Conservation (phyloP, 2,888 invertebrate species). For the Acanthacorydalis orientalis region DNA sequence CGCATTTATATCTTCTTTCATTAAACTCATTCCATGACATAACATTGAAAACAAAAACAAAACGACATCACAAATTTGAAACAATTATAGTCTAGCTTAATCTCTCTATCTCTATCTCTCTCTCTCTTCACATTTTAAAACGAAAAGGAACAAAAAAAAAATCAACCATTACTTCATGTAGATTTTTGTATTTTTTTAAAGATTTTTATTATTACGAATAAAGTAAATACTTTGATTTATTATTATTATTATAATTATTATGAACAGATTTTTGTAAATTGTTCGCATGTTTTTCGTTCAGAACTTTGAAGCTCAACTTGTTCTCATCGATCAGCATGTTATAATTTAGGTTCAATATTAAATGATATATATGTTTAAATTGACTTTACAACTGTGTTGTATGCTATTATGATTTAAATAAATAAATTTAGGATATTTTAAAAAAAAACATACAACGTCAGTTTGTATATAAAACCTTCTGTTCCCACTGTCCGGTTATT, state of each 20-base stretch:
- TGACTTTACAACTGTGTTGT: conserved; percentile 28
- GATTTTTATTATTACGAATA: conserved; percentile 1
- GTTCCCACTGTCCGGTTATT: no score
- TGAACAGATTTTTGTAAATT: neutral
- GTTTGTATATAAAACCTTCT: neutral
- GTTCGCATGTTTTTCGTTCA: neutral
- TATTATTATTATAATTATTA: neutral
- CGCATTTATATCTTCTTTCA: neutral
- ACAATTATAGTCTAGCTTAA: conserved; percentile 3
- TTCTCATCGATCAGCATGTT: neutral
- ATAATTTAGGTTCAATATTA: neutral
- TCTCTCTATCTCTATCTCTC: neutral
- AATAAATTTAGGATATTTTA: conserved; percentile 26
- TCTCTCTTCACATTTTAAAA: neutral
- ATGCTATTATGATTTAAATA: conserved; percentile 28
- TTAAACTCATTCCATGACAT: neutral
- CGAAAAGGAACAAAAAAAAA: conserved; percentile 3
- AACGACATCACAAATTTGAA: conserved; percentile 1
- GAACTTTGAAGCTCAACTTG: conserved; percentile 1
- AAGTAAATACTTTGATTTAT: neutral
- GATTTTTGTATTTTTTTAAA: conserved; percentile 30
- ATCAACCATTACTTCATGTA: conserved; percentile 17
- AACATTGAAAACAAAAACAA: conserved; percentile 1
- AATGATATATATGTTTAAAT: conserved; percentile 8
- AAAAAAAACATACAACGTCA: neutral